Base-by-base conservation (phyloP, 2,888 invertebrate species). In the Callyntrura guangdongensis region DNA sequence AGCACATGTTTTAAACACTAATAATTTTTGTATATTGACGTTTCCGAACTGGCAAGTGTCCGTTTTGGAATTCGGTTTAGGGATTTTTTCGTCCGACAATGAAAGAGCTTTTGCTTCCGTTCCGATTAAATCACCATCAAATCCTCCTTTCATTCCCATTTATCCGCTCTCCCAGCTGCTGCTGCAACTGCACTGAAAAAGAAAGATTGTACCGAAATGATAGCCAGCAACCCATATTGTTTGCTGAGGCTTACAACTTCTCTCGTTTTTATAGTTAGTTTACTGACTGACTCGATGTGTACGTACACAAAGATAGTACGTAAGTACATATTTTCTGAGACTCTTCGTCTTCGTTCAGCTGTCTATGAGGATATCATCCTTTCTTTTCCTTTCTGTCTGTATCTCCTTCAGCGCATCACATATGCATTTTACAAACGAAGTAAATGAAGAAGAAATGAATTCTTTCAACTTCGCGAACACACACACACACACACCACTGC, bases 101-200 rank as follows among this genome's bases (percentile, higher is more conserved):
- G 56, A 79, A 79, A 79, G 56, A 53, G 53, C 27, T 53, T 36
- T 59, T 81, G 56, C 59, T 81, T 81, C 79, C 79, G 79, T 81
- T 81, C 36, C 59, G 79, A 81, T 81, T 81, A 81, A 81, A 81
- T 81, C 79, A 81, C 79, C 79, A 81, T 81, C 56, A 81, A 81
- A 81, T 81, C 79, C 79, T 81, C 79, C 36, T 59, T 79, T 81
- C 36, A 59, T 56, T 81, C 59, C 36, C 59, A 81, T 81, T 53
- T 81, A 81, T 81, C 59, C 56, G 79, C 56, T 81, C 59, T 27
- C 45, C 20, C 72, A 72, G 20, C 72, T 72, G 72, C 47, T 17
- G 4, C 12, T 17, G 25, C 25, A 47, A 69, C 36, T 36, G 6
- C 36, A 36, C 36, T 36, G 36, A 36, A 36, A 36, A 36, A 6